These are phyloP conservation scores for Papilio helenus DNA, from an alignment of 1,140 invertebrate species.

Conservation along the genomic window DNA sequence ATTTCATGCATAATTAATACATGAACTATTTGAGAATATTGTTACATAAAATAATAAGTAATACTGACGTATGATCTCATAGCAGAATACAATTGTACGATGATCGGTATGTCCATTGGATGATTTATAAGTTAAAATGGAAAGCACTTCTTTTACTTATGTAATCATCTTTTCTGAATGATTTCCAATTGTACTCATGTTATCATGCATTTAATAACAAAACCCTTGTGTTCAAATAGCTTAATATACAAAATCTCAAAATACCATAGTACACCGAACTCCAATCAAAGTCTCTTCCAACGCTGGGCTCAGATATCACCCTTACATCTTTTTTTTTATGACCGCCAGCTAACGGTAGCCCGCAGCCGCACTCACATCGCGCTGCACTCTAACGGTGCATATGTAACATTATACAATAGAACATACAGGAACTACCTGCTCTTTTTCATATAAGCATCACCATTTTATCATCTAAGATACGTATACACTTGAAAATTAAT, in stretches of 20 bases:
- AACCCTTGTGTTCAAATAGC: not conserved
- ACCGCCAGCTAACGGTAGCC: conserved; percentile 69
- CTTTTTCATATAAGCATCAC: not conserved
- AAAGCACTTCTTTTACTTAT: not conserved
- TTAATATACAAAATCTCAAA: not conserved
- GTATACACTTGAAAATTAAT: too few species aligned
- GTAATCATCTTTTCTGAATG: not conserved
- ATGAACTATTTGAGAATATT: not conserved
- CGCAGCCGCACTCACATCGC: conserved; percentile 51
- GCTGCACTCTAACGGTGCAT: conserved; percentile 37
- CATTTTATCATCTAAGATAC: not conserved
- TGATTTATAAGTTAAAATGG: not conserved
- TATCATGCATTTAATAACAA: not conserved
- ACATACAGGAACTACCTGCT: conserved; percentile 40
- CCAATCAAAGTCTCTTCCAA: conserved; percentile 26
- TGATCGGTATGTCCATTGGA: too few species aligned
- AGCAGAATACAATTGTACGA: too few species aligned
- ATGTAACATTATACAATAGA: conserved; percentile 47
- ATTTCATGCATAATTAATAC: not conserved
- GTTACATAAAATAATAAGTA: not conserved
- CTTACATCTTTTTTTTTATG: conserved; percentile 66
- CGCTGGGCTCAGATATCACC: conserved; percentile 63
- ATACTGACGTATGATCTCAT: too few species aligned
- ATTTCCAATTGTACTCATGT: not conserved
- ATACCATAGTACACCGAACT: not conserved